A percentile compares a stretch with the other conserved stretches of the same genome.
phyloP scores from a whole-genome alignment of 92 coral and sea anemone species.

The Porites rus region DNA sequence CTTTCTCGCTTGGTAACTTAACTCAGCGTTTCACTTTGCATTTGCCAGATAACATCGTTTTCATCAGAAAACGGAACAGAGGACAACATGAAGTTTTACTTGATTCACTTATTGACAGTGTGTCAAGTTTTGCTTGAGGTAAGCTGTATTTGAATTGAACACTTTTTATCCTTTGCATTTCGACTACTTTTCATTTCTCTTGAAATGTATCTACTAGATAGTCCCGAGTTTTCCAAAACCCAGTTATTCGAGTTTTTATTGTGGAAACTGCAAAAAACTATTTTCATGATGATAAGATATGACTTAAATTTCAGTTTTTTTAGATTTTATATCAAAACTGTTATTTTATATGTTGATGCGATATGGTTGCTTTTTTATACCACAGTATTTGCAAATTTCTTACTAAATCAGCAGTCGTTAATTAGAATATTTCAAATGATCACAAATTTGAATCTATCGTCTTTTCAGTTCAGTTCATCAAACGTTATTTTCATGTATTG shows the following conservation, averaged over 20 bases:
- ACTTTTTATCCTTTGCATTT: neutral
- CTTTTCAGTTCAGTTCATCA: too few species aligned
- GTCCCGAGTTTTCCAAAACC: neutral
- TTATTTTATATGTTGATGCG: too few species aligned
- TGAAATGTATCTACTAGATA: too few species aligned
- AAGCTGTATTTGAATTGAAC: neutral
- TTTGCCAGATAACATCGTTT: neutral
- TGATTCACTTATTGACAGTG: neutral
- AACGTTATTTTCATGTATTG: too few species aligned
- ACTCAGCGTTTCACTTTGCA: neutral
- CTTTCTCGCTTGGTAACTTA: neutral
- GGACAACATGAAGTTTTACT: constrained; percentile 8
- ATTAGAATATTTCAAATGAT: too few species aligned
- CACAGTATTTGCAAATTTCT: too few species aligned
- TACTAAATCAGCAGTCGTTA: too few species aligned
- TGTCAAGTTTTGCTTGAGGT: constrained; percentile 24
- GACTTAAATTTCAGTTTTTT: neutral
- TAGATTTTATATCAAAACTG: too few species aligned
- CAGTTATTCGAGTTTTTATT: too few species aligned
- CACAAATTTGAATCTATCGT: too few species aligned
- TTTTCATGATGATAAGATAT: neutral
- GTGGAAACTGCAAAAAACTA: neutral
- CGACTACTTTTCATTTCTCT: neutral
- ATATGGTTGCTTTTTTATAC: too few species aligned
- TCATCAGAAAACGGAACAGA: neutral